Evolutionary conservation across 1,140 invertebrate genomes (phyloP).

Genomic region (Colletes gigas): DNA sequence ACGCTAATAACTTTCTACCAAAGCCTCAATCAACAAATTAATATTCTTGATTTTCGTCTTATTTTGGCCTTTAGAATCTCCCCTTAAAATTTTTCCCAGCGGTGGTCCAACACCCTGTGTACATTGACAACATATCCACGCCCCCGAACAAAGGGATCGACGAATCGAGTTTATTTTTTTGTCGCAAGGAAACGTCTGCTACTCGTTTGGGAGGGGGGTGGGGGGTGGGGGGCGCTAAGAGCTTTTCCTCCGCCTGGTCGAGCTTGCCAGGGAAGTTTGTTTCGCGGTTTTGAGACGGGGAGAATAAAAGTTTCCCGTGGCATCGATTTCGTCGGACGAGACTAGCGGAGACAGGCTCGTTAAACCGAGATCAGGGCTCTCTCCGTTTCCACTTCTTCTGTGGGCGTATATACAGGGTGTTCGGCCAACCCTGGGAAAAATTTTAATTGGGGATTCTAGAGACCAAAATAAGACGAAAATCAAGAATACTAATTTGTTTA

Average conservation of each 20-base stretch:
- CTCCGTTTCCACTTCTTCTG: slow-evolving; percentile 1
- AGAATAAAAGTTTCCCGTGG: slow-evolving; percentile 53
- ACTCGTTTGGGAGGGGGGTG: not conserved
- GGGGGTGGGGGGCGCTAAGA: not conserved
- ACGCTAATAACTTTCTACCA: no score
- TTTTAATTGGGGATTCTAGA: no score
- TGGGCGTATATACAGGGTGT: not conserved
- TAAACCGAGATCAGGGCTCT: slow-evolving; percentile 51
- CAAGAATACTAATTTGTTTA: no score
- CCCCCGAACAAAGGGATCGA: slow-evolving; percentile 1
- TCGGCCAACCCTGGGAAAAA: no score
- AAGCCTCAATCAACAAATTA: no score
- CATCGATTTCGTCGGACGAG: slow-evolving; percentile 48
- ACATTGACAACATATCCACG: no score
- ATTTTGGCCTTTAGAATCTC: no score
- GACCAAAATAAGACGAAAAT: no score
- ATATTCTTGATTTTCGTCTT: no score
- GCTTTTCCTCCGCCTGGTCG: not conserved
- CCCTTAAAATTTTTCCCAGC: no score
- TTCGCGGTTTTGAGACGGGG: slow-evolving; percentile 42
- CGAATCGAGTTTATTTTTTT: slow-evolving; percentile 19
- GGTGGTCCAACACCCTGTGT: no score
- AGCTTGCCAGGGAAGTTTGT: slow-evolving; percentile 31
- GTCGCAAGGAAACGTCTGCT: not conserved
- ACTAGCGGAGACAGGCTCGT: slow-evolving; percentile 48